A percentile compares a stretch with the other conserved stretches of the same genome.
Conservation (phyloP, 2,113 vertebrate genomes). For the Chaetodon auriga region DNA sequence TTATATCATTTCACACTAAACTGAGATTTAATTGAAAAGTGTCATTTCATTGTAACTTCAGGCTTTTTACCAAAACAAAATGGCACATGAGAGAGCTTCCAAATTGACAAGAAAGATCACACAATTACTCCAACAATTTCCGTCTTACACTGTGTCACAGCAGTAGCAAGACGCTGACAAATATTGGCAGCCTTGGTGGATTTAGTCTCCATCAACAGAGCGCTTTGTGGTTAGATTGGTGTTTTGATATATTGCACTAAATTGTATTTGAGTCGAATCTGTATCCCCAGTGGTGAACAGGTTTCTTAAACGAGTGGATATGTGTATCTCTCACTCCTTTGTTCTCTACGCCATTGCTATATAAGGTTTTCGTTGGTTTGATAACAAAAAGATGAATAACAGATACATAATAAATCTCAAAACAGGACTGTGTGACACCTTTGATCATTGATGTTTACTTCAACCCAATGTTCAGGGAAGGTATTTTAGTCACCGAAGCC, state of each 20-base stretch:
- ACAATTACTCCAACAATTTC: too few relatives aligned
- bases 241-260: too few relatives aligned
- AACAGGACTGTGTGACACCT: conserved; percentile 14
- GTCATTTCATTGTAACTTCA: not conserved
- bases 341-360: not conserved
- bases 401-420: conserved; percentile 29
- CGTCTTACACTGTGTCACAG: too few relatives aligned
- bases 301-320: not conserved
- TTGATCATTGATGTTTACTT: conserved; percentile 36
- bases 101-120: not conserved
- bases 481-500: conserved; percentile 37
- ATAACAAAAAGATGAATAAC: conserved; percentile 25
- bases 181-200: too few relatives aligned
- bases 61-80: not conserved
- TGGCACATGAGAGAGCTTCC: not conserved
- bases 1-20: too few relatives aligned
- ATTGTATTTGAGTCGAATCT: not conserved
- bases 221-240: too few relatives aligned
- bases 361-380: conserved; percentile 2
- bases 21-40: not conserved
- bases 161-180: too few relatives aligned
- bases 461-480: not conserved
- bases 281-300: not conserved
- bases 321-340: not conserved
- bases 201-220: too few relatives aligned